Evolutionary conservation across 1,140 invertebrate species (phyloP).

Genomic region (Plutomurus gul): DNA sequence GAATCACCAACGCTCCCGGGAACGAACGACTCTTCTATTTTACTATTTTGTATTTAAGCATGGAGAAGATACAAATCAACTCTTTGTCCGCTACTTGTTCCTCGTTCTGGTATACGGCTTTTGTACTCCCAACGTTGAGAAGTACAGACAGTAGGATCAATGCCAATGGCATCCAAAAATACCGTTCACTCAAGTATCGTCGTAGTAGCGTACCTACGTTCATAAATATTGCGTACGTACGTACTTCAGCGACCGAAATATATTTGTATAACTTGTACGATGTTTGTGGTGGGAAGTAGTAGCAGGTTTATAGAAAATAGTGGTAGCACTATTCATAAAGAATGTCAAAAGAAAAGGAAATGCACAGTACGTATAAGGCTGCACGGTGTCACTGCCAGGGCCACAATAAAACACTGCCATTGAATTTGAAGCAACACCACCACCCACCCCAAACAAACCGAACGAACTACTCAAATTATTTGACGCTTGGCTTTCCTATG

Average conservation of each 20-base stretch:
- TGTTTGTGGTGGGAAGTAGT: background rate
- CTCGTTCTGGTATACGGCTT: background rate
- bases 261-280: conserved; percentile 5
- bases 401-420: conserved; percentile 1
- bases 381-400: conserved; percentile 7
- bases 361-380: conserved; percentile 8
- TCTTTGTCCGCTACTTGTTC: background rate
- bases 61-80: background rate
- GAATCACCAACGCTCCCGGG: conserved; percentile 3
- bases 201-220: too few relatives aligned
- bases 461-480: conserved; percentile 40
- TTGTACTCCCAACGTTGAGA: too few relatives aligned
- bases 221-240: too few relatives aligned
- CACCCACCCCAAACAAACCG: background rate
- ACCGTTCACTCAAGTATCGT: background rate
- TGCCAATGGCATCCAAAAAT: conserved; percentile 18
- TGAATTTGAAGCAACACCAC: background rate
- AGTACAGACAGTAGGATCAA: conserved; percentile 25
- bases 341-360: conserved; percentile 25
- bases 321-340: conserved; percentile 17
- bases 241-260: background rate
- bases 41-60: background rate
- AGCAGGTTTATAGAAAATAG: background rate
- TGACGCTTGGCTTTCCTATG: conserved; percentile 30
- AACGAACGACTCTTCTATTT: background rate